Conservation (phyloP, 2,888 invertebrate species). For the Drosophila parthenogenetica region DNA sequence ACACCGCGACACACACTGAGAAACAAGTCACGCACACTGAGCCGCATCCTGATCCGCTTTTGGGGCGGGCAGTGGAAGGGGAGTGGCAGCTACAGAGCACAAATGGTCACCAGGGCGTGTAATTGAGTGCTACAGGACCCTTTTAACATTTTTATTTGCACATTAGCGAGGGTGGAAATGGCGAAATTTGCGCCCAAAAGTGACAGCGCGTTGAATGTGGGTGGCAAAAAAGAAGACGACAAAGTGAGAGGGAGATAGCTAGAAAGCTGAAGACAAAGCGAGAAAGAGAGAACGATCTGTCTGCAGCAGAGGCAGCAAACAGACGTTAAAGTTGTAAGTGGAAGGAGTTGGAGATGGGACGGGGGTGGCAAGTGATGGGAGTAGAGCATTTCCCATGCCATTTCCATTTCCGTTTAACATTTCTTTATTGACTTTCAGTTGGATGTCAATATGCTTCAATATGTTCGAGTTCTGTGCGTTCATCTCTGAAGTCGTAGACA, state of each 20-base stretch:
- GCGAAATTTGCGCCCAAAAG: slow-evolving; percentile 81
- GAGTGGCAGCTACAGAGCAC: slow-evolving; percentile 23
- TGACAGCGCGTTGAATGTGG: slow-evolving; percentile 79
- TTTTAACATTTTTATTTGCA: slow-evolving; percentile 86
- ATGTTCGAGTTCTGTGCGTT: slow-evolving; percentile 37
- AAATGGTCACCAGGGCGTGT: slow-evolving; percentile 85
- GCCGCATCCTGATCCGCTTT: slow-evolving; percentile 36
- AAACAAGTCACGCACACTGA: slow-evolving; percentile 70
- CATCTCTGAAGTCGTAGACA: slow-evolving; percentile 75
- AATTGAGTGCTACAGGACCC: slow-evolving; percentile 86
- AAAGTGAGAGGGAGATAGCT: background rate
- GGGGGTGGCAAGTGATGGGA: background rate
- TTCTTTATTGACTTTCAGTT: slow-evolving; percentile 68
- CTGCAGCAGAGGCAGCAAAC: background rate
- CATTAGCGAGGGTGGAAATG: slow-evolving; percentile 85
- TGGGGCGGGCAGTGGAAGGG: background rate
- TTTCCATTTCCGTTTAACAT: slow-evolving; percentile 19
- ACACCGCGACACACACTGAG: slow-evolving; percentile 22
- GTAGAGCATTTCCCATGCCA: background rate
- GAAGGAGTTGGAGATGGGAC: background rate
- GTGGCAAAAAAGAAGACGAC: slow-evolving; percentile 43
- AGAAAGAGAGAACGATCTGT: slow-evolving; percentile 5
- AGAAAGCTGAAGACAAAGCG: background rate
- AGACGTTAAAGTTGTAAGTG: slow-evolving; percentile 11
- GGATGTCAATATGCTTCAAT: slow-evolving; percentile 69